Conservation (phyloP, 2,113 vertebrate genomes). For the Sinocyclocheilus anophthalmus region DNA sequence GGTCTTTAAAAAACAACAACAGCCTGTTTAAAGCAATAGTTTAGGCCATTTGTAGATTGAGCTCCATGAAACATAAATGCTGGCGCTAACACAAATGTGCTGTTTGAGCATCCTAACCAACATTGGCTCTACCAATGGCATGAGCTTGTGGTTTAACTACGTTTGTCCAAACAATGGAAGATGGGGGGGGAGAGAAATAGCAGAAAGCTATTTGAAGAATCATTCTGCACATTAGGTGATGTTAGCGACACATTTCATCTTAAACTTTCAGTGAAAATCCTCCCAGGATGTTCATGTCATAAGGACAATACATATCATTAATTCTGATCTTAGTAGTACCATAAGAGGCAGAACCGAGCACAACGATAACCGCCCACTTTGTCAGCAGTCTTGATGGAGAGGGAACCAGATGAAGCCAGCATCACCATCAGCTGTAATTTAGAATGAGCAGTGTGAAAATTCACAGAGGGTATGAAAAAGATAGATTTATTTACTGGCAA, state of each 20-base stretch:
- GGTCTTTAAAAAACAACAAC: neutral
- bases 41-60: neutral
- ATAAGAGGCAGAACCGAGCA: neutral
- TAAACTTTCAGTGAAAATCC: too few relatives aligned
- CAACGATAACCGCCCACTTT: neutral
- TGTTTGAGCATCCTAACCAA: neutral
- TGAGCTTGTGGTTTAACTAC: neutral
- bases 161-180: neutral
- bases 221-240: too few relatives aligned
- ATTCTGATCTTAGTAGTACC: neutral
- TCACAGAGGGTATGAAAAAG: constrained; percentile 86
- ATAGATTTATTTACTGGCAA: constrained; percentile 99
- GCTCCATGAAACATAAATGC: neutral
- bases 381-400: neutral
- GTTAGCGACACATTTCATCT: too few relatives aligned
- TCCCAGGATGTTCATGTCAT: neutral
- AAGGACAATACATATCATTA: neutral
- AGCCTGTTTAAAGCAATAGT: too few relatives aligned
- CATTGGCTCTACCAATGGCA: neutral
- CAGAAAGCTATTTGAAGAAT: too few relatives aligned
- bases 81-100: too few relatives aligned
- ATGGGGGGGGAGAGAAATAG: too few relatives aligned
- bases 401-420: neutral
- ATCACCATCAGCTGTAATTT: neutral
- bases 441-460: constrained; percentile 2